Evolutionary conservation across 2,113 vertebrate species (phyloP).

Genomic region (Stomatorhinus ivindoensis): DNA sequence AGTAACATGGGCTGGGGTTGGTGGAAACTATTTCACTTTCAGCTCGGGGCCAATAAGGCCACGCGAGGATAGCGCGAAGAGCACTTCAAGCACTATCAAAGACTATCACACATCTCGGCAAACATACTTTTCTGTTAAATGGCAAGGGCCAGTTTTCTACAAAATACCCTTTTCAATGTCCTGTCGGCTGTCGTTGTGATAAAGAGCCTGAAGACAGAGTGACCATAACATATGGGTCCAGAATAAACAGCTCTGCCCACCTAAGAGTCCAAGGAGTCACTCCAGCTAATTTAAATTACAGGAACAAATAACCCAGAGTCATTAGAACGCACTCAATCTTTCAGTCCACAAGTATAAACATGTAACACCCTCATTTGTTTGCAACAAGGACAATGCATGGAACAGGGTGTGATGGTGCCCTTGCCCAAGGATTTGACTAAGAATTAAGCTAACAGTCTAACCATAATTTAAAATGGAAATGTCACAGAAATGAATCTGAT

Average conservation of each 20-base stretch:
- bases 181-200: background rate
- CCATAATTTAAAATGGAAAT: background rate
- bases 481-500: background rate
- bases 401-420: background rate
- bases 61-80: background rate
- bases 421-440: background rate
- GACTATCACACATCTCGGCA: background rate
- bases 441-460: background rate
- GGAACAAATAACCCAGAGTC: constrained; percentile 21
- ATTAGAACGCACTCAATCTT: constrained; percentile 21
- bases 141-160: background rate
- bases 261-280: background rate
- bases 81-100: background rate
- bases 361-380: constrained; percentile 19
- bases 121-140: background rate
- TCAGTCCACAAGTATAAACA: constrained; percentile 16
- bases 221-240: background rate
- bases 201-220: background rate
- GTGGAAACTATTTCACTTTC: constrained; percentile 1
- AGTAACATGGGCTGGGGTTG: background rate
- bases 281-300: constrained; percentile 16
- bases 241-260: background rate
- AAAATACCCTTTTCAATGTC: background rate
- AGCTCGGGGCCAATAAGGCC: background rate
- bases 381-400: background rate